A percentile compares a stretch with the other conserved stretches of the same genome.
Evolutionary conservation across 2,797 vertebrate genomes (phyloP).

Genomic region (Acrocephalus scirpaceus): DNA sequence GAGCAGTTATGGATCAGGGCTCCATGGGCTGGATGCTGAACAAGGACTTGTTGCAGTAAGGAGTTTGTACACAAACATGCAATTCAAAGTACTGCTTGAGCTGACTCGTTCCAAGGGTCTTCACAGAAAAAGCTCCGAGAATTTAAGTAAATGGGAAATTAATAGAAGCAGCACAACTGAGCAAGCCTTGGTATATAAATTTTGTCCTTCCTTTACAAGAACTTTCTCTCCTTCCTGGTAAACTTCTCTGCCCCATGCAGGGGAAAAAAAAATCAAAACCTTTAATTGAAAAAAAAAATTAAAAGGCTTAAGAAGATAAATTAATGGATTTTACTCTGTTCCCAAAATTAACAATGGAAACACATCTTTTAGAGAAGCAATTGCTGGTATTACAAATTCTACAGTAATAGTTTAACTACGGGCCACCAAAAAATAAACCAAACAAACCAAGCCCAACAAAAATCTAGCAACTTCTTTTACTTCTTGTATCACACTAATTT

Average conservation of each 20-base stretch:
- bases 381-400: neutral
- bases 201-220: neutral
- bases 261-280: neutral
- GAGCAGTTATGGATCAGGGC: neutral
- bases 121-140: neutral
- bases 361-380: neutral
- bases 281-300: neutral
- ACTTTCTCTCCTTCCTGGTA: neutral
- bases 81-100: neutral
- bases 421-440: neutral
- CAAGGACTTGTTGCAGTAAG: neutral
- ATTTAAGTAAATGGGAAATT: neutral
- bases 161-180: neutral
- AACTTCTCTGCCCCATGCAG: neutral
- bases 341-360: neutral
- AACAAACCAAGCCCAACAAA: neutral
- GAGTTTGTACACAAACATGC: neutral
- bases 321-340: neutral
- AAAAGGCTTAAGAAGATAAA: neutral
- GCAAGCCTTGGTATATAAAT: neutral
- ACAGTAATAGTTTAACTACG: neutral
- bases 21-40: neutral
- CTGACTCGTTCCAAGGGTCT: neutral
- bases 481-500: neutral
- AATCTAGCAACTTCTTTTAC: neutral